These are phyloP conservation scores for Rhopilema esculentum DNA, from an alignment of 30 jellyfish, hydroid and myxozoan species.

Conservation along the genomic window DNA sequence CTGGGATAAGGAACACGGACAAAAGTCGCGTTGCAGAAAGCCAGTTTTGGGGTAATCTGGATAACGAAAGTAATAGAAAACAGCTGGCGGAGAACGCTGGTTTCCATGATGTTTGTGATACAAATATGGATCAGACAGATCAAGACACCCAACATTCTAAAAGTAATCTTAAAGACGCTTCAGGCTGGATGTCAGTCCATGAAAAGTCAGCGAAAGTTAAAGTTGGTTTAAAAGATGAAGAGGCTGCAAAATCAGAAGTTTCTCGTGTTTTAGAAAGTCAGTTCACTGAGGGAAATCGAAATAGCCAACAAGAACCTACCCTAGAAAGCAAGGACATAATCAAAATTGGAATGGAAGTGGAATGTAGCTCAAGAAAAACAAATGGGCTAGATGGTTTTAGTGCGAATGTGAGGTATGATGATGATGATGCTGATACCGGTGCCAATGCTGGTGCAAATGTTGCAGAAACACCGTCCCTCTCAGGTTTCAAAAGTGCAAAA, in stretches of 20 bases:
- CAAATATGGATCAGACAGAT: neutral
- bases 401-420: neutral
- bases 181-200: neutral
- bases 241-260: neutral
- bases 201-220: neutral
- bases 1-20: slow-evolving; percentile 4
- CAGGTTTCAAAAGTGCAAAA: slow-evolving; percentile 40
- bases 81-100: too few species aligned
- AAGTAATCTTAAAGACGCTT: neutral
- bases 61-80: neutral
- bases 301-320: neutral
- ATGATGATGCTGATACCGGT: neutral
- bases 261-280: slow-evolving; percentile 21
- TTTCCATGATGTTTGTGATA: too few species aligned
- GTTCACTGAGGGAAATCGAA: neutral
- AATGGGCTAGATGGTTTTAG: neutral
- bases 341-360: neutral
- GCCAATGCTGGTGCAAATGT: neutral
- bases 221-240: neutral
- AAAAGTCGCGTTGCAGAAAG: slow-evolving; percentile 38
- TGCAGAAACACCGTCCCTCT: neutral
- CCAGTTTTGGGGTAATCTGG: neutral
- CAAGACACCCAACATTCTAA: neutral
- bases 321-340: neutral
- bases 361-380: neutral